Base-by-base conservation (phyloP, 2,113 vertebrate species). In the Empidonax alnorum region DNA sequence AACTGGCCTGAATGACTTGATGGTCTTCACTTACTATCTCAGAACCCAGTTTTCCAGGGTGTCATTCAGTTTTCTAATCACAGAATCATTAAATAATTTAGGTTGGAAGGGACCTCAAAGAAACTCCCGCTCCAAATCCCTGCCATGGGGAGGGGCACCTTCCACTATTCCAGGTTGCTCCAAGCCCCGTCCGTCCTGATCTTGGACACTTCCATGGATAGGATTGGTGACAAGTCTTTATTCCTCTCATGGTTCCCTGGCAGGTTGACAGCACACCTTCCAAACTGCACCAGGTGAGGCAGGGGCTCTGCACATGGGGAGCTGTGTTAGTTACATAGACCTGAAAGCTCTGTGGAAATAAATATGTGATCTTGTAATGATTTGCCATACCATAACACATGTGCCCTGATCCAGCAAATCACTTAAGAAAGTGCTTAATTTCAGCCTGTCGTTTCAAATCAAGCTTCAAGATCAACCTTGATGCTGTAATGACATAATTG, bases 281-380 rank as follows among this genome's bases (percentile, higher is more conserved):
- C 58, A 42, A 44, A 59, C 7, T 39, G 21, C 55, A 56, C 7
- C 33, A 73, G 3, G 2, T 24, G 53, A 77, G 27, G 9, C n/a
- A 52, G 0, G 1, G 50, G 7, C 27, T 72, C 47, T 53, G 1
- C 22, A 50, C 2, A 2, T 1, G 20, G n/a, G 23, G 23, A 89
- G 24, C 17, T 84, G 33, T 69, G 68, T 80, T 89, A 84, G 73
- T 59, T 80, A 33, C 49, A 42, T 0, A 7, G 46, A 65, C 35
- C 73, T 77, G 62, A 68, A 76, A 56, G 39, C 49, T 37, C 53
- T 22, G 30, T 76, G 76, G 62, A 72, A 84, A 65, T 80, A n/a
- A 61, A 10, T 59, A 14, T 42, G 37, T 55, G 67, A 31, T 58
- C 75, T 67, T 66, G 25, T 71, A 75, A 44, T 46, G 52, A 88